phyloP scores from a whole-genome alignment of 2,888 invertebrate genomes.

The Kryphioiulus occultus region DNA sequence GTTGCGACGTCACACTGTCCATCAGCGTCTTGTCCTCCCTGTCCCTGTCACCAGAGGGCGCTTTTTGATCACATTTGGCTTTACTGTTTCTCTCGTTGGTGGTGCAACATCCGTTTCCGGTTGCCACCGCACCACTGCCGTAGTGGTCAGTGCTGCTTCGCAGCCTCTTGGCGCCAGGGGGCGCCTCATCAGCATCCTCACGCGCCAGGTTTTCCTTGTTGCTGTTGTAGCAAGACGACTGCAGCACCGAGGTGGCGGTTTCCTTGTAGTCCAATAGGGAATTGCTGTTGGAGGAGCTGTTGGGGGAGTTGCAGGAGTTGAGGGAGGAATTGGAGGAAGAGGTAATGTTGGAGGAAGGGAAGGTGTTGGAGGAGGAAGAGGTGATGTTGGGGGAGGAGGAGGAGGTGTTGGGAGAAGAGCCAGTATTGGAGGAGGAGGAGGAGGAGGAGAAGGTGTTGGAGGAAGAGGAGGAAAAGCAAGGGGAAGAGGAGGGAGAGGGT shows the following conservation, averaged over 20 bases:
- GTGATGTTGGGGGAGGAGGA: too few species aligned
- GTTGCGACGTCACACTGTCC: not conserved
- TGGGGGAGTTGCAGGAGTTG: too few species aligned
- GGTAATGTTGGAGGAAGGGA: too few species aligned
- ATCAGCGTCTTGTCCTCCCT: not conserved
- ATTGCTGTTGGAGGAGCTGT: too few species aligned
- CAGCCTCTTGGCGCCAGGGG: not conserved
- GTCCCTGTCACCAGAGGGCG: not conserved
- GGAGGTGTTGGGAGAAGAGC: too few species aligned
- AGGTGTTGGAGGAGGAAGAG: slow-evolving; percentile 50
- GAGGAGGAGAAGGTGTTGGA: too few species aligned
- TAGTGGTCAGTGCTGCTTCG: not conserved
- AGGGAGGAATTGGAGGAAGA: too few species aligned
- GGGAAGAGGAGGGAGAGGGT: not conserved
- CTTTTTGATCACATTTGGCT: slow-evolving; percentile 56
- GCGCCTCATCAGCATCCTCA: not conserved
- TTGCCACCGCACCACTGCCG: too few species aligned
- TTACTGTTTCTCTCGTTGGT: slow-evolving; percentile 50
- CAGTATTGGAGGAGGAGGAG: too few species aligned
- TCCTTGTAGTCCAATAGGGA: slow-evolving; percentile 39
- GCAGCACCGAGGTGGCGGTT: not conserved
- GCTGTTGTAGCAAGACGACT: not conserved
- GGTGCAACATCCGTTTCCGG: too few species aligned
- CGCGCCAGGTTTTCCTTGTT: slow-evolving; percentile 7
- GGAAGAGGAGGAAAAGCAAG: too few species aligned